These are phyloP conservation scores for Lissonota sp. DNA, from an alignment of 2,888 invertebrate species.

Conservation along the genomic window DNA sequence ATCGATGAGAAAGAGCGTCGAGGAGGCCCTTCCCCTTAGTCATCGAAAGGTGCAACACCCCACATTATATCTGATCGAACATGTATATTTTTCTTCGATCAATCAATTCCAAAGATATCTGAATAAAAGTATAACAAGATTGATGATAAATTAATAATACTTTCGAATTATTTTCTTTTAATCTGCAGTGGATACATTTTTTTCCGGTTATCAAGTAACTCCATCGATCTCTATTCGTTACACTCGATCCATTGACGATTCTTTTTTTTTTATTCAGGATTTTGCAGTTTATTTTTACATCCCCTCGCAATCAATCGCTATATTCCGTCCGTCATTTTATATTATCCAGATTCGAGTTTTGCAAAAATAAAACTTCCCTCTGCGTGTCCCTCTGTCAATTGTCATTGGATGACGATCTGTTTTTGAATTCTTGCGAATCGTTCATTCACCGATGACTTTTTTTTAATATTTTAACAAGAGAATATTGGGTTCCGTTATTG, in stretches of 20 bases:
- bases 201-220: no score
- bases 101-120: background rate
- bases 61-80: slow-evolving; percentile 22
- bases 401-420: background rate
- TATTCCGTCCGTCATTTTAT: slow-evolving; percentile 9
- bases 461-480: no score
- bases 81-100: background rate
- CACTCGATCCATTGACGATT: no score
- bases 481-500: no score
- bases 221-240: no score
- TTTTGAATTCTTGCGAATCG: background rate
- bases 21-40: slow-evolving; percentile 75
- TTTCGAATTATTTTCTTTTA: no score
- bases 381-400: slow-evolving; percentile 22
- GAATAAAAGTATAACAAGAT: background rate
- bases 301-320: background rate
- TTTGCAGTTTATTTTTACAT: background rate
- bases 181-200: no score
- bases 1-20: slow-evolving; percentile 1
- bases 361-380: background rate
- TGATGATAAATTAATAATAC: no score
- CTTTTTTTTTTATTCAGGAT: no score
- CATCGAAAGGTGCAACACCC: slow-evolving; percentile 80
- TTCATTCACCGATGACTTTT: slow-evolving; percentile 3
- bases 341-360: background rate